Percentiles rank a stretch among this genome's conserved stretches.
These are phyloP conservation scores for Nannoperca australis DNA, from an alignment of 2,797 vertebrate species.

Conservation along the genomic window DNA sequence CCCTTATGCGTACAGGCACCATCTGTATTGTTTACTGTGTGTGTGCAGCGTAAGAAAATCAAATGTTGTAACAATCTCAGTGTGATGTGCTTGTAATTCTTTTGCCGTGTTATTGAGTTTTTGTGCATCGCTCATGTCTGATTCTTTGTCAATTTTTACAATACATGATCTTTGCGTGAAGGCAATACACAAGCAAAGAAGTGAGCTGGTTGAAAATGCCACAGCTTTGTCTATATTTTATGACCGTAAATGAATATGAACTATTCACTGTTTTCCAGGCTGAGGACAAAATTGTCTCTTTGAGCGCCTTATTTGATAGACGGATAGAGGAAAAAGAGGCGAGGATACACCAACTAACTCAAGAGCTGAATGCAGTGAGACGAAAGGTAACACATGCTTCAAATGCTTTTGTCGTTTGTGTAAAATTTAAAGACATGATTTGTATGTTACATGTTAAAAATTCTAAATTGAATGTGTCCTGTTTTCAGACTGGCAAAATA, in stretches of 20 bases:
- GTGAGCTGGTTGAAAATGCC: neutral
- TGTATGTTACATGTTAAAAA: neutral
- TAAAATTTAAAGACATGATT: neutral
- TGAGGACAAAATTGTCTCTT: slow-evolving; percentile 47
- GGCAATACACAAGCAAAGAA: neutral
- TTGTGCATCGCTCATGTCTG: neutral
- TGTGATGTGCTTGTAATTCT: neutral
- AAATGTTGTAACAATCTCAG: neutral
- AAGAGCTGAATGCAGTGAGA: slow-evolving; percentile 46
- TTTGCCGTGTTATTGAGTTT: neutral
- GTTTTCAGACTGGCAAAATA: neutral
- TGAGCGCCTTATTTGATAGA: slow-evolving; percentile 20
- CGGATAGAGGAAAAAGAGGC: slow-evolving; percentile 41
- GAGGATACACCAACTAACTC: slow-evolving; percentile 41
- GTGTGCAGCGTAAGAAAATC: neutral
- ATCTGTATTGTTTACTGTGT: neutral
- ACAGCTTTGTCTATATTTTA: slow-evolving; percentile 3
- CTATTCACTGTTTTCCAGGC: slow-evolving; percentile 46
- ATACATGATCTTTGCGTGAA: neutral
- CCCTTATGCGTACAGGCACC: neutral
- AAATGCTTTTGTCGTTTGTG: neutral
- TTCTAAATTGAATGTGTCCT: neutral
- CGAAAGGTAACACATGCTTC: slow-evolving; percentile 27
- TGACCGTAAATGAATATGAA: slow-evolving; percentile 12
- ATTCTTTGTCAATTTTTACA: neutral